Percentiles rank a stretch among this genome's conserved stretches.
phyloP scores from a whole-genome alignment of 1,140 invertebrate genomes.

The Rhopalosiphum padi region DNA sequence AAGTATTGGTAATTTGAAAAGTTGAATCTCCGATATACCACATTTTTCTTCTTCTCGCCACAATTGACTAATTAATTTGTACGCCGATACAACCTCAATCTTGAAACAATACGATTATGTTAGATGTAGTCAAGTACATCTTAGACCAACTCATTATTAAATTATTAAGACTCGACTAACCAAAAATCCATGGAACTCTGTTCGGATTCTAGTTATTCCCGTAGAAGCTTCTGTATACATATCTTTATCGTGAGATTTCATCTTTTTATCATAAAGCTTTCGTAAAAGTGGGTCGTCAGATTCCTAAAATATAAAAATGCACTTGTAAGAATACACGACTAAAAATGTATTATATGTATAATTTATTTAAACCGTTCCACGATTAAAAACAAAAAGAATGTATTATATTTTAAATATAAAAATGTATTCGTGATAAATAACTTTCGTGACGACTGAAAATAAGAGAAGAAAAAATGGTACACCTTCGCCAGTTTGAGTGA shows the following conservation, averaged over 20 bases:
- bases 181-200: not conserved
- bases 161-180: not conserved
- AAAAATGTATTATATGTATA: not conserved
- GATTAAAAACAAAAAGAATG: not conserved
- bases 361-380: not conserved
- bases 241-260: not conserved
- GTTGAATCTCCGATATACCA: not conserved
- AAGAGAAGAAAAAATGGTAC: not conserved
- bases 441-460: not conserved
- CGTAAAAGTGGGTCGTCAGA: not conserved
- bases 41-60: constrained; percentile 1
- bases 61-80: not conserved
- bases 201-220: not conserved
- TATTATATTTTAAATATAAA: not conserved
- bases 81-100: not conserved
- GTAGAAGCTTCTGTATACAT: not conserved
- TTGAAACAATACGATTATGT: not conserved
- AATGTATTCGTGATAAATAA: not conserved
- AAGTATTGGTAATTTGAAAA: not conserved
- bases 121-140: not conserved
- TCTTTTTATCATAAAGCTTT: not conserved
- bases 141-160: not conserved
- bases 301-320: not conserved
- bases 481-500: not conserved
- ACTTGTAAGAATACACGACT: not conserved